Base-by-base conservation (phyloP, 2,113 vertebrate genomes). In the Platysteira castanea region DNA sequence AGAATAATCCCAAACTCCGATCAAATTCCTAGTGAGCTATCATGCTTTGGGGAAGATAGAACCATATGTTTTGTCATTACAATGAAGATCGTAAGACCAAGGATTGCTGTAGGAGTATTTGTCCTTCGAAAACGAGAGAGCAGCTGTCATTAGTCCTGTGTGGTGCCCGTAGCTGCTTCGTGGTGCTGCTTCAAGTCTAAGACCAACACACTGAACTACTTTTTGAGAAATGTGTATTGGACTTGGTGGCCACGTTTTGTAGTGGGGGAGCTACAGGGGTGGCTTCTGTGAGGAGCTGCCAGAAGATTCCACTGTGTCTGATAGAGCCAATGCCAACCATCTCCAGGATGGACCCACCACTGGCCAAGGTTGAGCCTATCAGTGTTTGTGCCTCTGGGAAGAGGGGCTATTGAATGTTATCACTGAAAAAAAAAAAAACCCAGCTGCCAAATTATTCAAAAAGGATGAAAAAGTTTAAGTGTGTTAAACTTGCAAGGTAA, bases 241-340 rank as follows among this genome's bases (percentile, higher is more conserved):
- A 17, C 69, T 86, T 65, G 19, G 9, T 26, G 50, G 44, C 16
- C 49, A 47, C 1, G 0, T 57, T 89, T 52, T 47, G 10, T 39
- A 14, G 10, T 7, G 6, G 3, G 5, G 28, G 26, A 0, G 2
- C 31, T 60, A 5, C 47, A 68, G 23, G 20, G 23, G 1, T 57
- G 42, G 17, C 7, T 81, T 44, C 59, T 69, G 42, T 89, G 61
- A 52, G 37, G 56, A 80, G 60, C 60, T 77, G 35, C 74, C 14
- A 18, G 50, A 64, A 85, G 33, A 15, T 69, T 85, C 11, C 26
- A 13, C 37, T 20, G 6, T 24, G 30, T 80, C 49, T 11, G 2
- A 35, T 2, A 16, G 15, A 68, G 49, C 33, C 18, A 68, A 3
- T 56, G 31, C 31, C 53, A 78, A 2, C 24, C 3, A 13, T 1